Conservation (phyloP, 2,113 vertebrate species). For the Axis porcinus region DNA sequence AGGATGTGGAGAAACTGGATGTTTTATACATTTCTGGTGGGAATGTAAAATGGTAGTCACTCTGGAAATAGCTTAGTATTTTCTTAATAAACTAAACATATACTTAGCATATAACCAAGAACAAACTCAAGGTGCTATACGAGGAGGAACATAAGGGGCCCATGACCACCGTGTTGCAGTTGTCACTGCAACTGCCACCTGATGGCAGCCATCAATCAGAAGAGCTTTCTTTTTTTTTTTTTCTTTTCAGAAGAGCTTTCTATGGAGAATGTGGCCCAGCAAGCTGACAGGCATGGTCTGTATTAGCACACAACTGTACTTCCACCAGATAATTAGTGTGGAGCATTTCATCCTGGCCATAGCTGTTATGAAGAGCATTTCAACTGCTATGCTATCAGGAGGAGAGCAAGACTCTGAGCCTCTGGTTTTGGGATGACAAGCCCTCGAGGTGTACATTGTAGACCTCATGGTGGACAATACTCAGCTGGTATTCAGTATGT, state of each 20-base stretch:
- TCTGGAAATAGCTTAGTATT: neutral
- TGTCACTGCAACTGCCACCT: constrained; percentile 87
- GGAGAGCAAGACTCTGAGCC: constrained; percentile 87
- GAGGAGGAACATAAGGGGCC: constrained; percentile 89
- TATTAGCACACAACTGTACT: constrained; percentile 88
- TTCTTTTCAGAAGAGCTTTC: constrained; percentile 86
- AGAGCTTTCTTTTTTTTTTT: constrained; percentile 83
- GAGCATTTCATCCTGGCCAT: constrained; percentile 89
- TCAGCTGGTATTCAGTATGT: constrained; percentile 86
- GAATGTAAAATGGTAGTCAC: neutral
- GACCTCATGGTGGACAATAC: constrained; percentile 87
- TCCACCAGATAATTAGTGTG: constrained; percentile 89
- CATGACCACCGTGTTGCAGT: constrained; percentile 83
- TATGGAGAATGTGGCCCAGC: constrained; percentile 88
- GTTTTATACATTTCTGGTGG: neutral
- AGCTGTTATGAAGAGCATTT: constrained; percentile 88
- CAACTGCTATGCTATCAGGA: constrained; percentile 85
- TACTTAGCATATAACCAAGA: constrained; percentile 80
- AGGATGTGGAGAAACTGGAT: neutral
- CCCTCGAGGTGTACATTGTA: constrained; percentile 86
- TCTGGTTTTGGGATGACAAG: constrained; percentile 87
- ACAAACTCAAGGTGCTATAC: constrained; percentile 89
- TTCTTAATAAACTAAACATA: constrained; percentile 5
- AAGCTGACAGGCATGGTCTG: constrained; percentile 87
- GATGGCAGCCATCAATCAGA: constrained; percentile 87